Percentiles rank a stretch among this genome's conserved stretches.
These are phyloP conservation scores for Drosophila ochracea DNA, from an alignment of 2,888 invertebrate species.

Conservation along the genomic window DNA sequence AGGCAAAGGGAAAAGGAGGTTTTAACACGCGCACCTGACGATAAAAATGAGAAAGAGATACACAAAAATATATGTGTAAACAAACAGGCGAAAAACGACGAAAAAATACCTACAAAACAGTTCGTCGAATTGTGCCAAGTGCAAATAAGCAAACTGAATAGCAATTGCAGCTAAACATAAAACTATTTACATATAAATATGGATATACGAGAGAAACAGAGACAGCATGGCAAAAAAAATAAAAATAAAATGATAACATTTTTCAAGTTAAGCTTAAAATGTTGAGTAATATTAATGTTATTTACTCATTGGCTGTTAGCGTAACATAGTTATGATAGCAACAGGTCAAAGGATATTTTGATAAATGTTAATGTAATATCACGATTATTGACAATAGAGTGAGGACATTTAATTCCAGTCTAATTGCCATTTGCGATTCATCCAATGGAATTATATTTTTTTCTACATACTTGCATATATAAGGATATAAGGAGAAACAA, in stretches of 20 bases:
- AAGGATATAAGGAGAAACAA: background rate
- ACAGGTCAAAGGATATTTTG: background rate
- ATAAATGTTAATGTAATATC: background rate
- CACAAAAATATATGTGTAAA: slow-evolving; percentile 41
- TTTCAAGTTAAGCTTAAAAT: background rate
- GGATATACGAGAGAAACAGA: background rate
- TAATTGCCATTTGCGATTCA: background rate
- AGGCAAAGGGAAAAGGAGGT: slow-evolving; percentile 7
- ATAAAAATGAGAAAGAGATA: slow-evolving; percentile 49
- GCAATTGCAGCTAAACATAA: slow-evolving; percentile 26
- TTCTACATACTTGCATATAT: background rate
- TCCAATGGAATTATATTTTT: background rate
- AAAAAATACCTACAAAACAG: slow-evolving; percentile 12
- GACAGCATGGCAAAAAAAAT: too few species aligned
- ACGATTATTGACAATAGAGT: background rate
- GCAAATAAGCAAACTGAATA: slow-evolving; percentile 59
- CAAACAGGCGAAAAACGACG: slow-evolving; percentile 46
- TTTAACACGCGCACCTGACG: slow-evolving; percentile 71
- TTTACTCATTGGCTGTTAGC: background rate
- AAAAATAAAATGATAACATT: background rate
- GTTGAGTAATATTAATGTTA: background rate
- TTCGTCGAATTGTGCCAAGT: slow-evolving; percentile 72
- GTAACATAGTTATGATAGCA: background rate
- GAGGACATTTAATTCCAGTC: background rate
- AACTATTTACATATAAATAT: background rate